Percentiles rank a stretch among this genome's conserved stretches.
These are phyloP conservation scores for Nannobrachium achirus DNA, from an alignment of 2,113 vertebrate species.

Conservation along the genomic window DNA sequence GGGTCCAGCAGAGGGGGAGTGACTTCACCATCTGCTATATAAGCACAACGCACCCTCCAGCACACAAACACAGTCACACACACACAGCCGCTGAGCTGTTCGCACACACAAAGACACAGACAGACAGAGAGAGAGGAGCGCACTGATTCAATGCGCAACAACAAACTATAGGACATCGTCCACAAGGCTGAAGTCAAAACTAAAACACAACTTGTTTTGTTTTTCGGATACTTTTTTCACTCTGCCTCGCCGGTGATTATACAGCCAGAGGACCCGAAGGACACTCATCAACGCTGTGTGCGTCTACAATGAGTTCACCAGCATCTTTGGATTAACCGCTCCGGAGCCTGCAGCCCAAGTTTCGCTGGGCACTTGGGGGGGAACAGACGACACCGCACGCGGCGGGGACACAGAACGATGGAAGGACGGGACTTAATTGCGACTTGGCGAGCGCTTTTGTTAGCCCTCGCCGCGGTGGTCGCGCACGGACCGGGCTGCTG, in stretches of 20 bases:
- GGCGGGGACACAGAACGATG: background rate
- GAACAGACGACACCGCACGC: background rate
- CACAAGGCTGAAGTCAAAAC: background rate
- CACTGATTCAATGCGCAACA: background rate
- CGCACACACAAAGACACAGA: conserved; percentile 25
- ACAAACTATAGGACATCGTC: background rate
- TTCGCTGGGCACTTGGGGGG: conserved; percentile 44
- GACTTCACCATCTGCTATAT: conserved; percentile 67
- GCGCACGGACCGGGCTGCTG: conserved; percentile 2
- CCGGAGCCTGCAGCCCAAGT: conserved; percentile 47
- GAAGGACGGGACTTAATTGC: conserved; percentile 8
- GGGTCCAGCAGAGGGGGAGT: conserved; percentile 52
- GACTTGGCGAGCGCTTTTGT: background rate
- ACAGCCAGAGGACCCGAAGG: background rate
- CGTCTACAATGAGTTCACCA: conserved; percentile 42
- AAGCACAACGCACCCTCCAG: conserved; percentile 78
- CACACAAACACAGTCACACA: background rate
- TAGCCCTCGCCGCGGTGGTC: background rate
- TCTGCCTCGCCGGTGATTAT: background rate
- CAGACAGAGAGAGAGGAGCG: conserved; percentile 1
- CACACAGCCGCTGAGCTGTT: background rate
- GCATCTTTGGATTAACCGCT: conserved; percentile 35
- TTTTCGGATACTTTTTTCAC: background rate
- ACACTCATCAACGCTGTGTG: background rate
- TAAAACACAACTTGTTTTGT: conserved; percentile 6